Evolutionary conservation across 2,113 vertebrate species (phyloP), one percentile per base, ranked within the genome.

Genomic region (Syrmaticus mikado): DNA sequence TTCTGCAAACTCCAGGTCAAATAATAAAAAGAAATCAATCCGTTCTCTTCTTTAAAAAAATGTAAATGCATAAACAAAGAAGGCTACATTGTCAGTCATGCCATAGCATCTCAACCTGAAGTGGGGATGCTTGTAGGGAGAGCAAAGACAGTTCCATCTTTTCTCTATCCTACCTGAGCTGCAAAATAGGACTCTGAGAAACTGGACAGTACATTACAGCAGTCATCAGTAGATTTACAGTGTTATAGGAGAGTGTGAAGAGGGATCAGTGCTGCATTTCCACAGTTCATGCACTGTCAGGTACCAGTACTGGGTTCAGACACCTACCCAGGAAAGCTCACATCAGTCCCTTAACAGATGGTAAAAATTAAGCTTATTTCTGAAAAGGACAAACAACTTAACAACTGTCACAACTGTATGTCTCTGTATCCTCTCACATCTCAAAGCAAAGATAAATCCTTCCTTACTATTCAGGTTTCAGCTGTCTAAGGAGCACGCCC

Each of bases 61-160:
- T 74, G 5, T 16, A 3, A 1, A 55, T 28, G 21, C 8, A 38
- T 13, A 66, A 66, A 68, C 24, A 65, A 72, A 46, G 9, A 30
- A 64, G 82, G 27, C 4, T 21, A 75, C 85, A 52, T 53, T 4
- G 1, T 46, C 53, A 73, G 45, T 4, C 2, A 22, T 1, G 38
- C 38, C 38, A 38, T 38, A 38, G 38, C 38, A 38, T 38, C 38
- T 38, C 55, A 80, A 32, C 6, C 6, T 45, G 10, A 65, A 43
- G 1, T 0, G 73, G 16, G 10, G n/a, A 53, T 3, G 22, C 24
- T 15, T 61, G 24, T 3, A 67, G 43, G 3, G 6, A 65, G 16
- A 7, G 22, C 34, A 89, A 61, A 40, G 46, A 61, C 9, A 52
- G 5, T 32, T 22, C 50, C 5, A 28, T 22, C 34, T 48, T 65